Evolutionary conservation across 1,140 invertebrate genomes (phyloP).

Genomic region (Homarus americanus): DNA sequence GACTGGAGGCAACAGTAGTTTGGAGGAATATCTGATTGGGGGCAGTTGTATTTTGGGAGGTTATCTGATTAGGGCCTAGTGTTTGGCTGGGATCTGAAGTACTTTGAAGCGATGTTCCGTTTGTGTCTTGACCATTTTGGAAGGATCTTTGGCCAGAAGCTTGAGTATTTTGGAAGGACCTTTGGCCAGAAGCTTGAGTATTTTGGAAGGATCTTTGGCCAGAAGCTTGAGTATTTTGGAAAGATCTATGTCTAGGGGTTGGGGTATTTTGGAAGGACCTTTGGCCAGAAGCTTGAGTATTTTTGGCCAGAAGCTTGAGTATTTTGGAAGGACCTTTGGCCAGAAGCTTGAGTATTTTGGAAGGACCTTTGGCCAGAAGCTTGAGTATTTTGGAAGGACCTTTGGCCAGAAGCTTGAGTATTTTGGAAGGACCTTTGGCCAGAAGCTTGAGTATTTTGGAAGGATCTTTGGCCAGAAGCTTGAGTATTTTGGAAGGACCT

Average conservation of each 20-base stretch:
- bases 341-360: background rate
- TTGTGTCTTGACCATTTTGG: background rate
- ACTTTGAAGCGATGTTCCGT: background rate
- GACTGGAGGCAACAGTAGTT: background rate
- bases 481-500: background rate
- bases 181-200: no score
- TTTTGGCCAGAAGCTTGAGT: no score
- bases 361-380: background rate
- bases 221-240: background rate
- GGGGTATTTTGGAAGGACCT: background rate
- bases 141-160: background rate
- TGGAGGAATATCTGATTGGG: background rate
- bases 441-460: background rate
- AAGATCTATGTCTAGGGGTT: background rate
- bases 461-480: background rate
- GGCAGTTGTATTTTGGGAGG: background rate
- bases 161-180: background rate
- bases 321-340: background rate
- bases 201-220: background rate
- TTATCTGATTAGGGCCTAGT: no score
- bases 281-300: background rate
- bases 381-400: background rate
- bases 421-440: background rate
- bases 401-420: background rate
- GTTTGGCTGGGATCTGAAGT: no score